phyloP scores from a whole-genome alignment of 2,113 vertebrate species.

The Sciurus niger region DNA sequence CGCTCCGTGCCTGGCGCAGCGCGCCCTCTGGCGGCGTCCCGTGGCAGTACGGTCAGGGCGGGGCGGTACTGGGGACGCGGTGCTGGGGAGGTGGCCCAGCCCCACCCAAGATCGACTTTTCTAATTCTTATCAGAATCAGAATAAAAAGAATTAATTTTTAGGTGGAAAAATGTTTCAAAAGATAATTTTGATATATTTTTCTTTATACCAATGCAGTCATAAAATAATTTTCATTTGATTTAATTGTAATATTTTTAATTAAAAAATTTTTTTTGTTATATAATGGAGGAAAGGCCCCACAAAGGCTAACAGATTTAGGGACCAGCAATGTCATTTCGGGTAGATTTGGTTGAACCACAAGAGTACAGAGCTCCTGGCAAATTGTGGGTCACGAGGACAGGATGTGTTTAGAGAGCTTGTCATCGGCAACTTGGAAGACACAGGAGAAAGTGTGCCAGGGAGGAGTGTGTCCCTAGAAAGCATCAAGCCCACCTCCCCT shows the following conservation, averaged over 20 bases:
- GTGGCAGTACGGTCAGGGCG: rapidly evolving
- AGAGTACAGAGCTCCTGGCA: neutral
- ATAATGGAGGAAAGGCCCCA: neutral
- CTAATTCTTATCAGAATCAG: neutral
- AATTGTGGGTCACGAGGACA: neutral
- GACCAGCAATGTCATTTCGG: neutral
- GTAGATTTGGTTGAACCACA: neutral
- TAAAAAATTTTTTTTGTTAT: neutral
- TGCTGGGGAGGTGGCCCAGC: too few relatives aligned
- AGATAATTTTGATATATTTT: neutral
- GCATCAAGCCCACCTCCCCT: neutral
- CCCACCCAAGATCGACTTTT: rapidly evolving
- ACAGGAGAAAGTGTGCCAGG: too few relatives aligned
- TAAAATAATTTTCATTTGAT: neutral
- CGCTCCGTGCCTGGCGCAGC: neutral
- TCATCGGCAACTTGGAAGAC: neutral
- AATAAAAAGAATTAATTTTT: neutral
- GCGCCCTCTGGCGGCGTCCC: neutral
- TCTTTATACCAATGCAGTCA: neutral
- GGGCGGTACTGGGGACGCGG: too few relatives aligned
- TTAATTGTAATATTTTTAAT: neutral
- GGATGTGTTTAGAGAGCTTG: neutral
- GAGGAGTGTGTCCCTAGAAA: neutral
- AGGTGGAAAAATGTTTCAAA: neutral
- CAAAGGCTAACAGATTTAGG: neutral